These are phyloP conservation scores for Brachystomella parvula DNA, from an alignment of 1,140 invertebrate species.

Conservation along the genomic window DNA sequence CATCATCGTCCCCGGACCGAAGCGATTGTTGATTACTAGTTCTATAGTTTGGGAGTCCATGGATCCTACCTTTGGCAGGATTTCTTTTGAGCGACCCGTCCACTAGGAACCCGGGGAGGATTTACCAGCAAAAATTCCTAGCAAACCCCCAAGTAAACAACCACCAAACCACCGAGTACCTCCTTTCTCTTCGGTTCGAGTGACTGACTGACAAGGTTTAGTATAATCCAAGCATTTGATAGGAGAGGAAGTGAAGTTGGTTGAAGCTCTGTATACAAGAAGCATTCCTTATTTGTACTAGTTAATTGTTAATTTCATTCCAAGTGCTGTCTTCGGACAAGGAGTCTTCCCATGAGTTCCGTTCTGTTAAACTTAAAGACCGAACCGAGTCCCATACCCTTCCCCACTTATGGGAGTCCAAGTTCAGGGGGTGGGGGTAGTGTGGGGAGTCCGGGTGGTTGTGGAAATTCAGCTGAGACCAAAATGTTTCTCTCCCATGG, in stretches of 20 bases:
- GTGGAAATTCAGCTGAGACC: not conserved
- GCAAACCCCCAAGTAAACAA: not conserved
- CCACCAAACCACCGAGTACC: not conserved
- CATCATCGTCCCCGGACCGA: not conserved
- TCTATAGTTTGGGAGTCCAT: not conserved
- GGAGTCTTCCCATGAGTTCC: not conserved
- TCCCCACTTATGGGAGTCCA: not conserved
- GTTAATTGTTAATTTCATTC: too few species aligned
- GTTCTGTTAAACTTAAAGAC: conserved; percentile 8
- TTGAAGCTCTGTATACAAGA: too few species aligned
- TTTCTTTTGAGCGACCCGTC: not conserved
- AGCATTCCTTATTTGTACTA: not conserved
- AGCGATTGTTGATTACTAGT: not conserved
- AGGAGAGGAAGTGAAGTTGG: not conserved
- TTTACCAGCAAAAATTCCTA: too few species aligned
- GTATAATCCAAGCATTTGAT: not conserved
- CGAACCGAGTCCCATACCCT: not conserved
- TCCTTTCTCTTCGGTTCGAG: not conserved
- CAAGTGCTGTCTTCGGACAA: not conserved
- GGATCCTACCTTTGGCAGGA: not conserved
- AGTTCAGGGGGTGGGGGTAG: conserved; percentile 3
- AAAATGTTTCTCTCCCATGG: conserved; percentile 38
- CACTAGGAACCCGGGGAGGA: not conserved
- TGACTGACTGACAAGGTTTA: not conserved
- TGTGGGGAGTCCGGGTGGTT: conserved; percentile 5